phyloP scores from a whole-genome alignment of 1,140 invertebrate genomes.

The Pseudomyrmex sp. region DNA sequence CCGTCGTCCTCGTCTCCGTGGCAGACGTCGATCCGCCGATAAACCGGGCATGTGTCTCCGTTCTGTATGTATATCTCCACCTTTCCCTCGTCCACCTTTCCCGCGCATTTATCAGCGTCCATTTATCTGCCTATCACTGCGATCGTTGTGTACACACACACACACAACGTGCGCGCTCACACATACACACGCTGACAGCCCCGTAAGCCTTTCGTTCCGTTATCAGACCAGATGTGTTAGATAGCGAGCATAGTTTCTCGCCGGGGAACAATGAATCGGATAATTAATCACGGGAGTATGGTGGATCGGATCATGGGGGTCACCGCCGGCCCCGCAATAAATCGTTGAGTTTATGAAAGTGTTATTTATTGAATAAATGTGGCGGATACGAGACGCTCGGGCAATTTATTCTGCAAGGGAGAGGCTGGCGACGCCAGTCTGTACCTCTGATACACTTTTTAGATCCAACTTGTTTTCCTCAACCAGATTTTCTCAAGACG shows the following conservation, averaged over 20 bases:
- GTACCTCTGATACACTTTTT: background rate
- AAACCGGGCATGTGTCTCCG: constrained; percentile 55
- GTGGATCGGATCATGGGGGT: constrained; percentile 54
- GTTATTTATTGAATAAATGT: constrained; percentile 60
- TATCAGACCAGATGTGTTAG: constrained; percentile 61
- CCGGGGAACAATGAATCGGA: constrained; percentile 63
- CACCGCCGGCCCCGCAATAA: constrained; percentile 52
- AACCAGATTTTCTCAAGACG: background rate
- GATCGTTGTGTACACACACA: constrained; percentile 12
- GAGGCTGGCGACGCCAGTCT: background rate
- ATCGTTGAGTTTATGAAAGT: constrained; percentile 58
- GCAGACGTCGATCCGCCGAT: constrained; percentile 64
- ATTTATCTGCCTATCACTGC: constrained; percentile 72
- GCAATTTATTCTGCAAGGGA: constrained; percentile 24
- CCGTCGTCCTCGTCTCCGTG: constrained; percentile 47
- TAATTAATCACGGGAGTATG: constrained; percentile 64
- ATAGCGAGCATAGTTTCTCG: constrained; percentile 64
- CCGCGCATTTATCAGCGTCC: constrained; percentile 72
- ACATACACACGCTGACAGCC: constrained; percentile 22
- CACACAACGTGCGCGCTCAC: background rate
- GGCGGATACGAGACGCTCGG: constrained; percentile 12
- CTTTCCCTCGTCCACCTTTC: constrained; percentile 68
- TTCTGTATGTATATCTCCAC: constrained; percentile 55
- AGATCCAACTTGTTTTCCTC: background rate
- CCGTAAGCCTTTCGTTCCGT: constrained; percentile 61